These are phyloP conservation scores for Brevimyrus niger DNA, from an alignment of 2,113 vertebrate species.

Conservation along the genomic window DNA sequence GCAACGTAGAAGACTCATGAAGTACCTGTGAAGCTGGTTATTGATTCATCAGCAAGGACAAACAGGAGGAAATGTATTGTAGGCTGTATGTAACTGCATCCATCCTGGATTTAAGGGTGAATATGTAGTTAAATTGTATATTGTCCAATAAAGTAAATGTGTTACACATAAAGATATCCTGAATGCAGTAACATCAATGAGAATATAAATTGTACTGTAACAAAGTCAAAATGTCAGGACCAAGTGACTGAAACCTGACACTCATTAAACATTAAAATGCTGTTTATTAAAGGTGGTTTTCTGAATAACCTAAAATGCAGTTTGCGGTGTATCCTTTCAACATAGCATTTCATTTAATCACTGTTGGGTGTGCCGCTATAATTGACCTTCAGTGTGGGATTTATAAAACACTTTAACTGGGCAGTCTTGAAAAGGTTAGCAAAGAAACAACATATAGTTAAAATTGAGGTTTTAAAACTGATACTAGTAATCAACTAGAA, in stretches of 20 bases:
- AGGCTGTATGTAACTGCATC: not conserved
- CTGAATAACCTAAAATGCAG: not conserved
- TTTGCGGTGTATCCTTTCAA: not conserved
- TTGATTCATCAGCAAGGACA: not conserved
- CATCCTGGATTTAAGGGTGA: not conserved
- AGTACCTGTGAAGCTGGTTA: not conserved
- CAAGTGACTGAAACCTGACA: not conserved
- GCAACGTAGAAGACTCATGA: not conserved
- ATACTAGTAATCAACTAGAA: not conserved
- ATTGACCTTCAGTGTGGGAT: not conserved
- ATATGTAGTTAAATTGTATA: not conserved
- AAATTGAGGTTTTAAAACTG: not conserved
- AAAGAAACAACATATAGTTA: not conserved
- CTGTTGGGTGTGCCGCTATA: not conserved
- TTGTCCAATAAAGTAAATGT: not conserved
- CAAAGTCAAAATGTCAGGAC: not conserved
- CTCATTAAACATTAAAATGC: not conserved
- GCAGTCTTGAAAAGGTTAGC: not conserved
- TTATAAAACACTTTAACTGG: not conserved
- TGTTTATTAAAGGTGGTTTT: not conserved
- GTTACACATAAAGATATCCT: not conserved
- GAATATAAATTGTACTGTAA: not conserved
- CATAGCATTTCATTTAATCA: not conserved
- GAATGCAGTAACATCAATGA: not conserved
- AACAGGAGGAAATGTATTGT: not conserved